These are phyloP conservation scores for Deroplatys truncata DNA, from an alignment of 2,888 invertebrate species.

Conservation along the genomic window DNA sequence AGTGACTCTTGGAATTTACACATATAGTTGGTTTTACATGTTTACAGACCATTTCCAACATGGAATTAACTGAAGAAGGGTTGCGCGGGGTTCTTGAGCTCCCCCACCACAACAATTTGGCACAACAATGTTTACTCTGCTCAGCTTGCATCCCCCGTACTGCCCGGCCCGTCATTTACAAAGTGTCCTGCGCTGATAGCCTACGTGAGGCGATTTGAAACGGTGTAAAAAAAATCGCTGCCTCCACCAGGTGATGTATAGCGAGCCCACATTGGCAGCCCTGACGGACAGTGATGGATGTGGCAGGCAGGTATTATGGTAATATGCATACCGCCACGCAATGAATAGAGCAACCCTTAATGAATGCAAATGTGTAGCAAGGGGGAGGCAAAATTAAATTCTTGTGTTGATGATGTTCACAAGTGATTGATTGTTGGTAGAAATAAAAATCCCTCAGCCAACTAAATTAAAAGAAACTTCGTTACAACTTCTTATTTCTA, in stretches of 20 bases:
- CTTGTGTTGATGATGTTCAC: background rate
- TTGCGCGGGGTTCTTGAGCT: background rate
- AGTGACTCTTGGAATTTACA: too few species aligned
- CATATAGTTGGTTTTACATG: too few species aligned
- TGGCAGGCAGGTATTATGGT: conserved; percentile 7
- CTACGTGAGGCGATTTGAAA: conserved; percentile 1
- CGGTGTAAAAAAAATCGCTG: background rate
- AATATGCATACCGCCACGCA: background rate
- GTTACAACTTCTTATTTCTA: background rate
- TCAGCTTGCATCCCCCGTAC: background rate
- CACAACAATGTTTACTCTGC: background rate
- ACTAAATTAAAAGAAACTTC: background rate
- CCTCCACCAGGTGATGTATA: conserved; percentile 4
- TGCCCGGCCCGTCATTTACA: background rate
- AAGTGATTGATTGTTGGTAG: background rate
- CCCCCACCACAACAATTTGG: background rate
- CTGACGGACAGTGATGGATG: conserved; percentile 15
- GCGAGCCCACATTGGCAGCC: background rate
- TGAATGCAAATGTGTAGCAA: background rate
- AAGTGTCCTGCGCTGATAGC: background rate
- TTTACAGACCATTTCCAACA: too few species aligned
- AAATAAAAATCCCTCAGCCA: background rate
- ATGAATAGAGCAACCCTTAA: background rate
- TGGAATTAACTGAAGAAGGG: too few species aligned
- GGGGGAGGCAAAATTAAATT: background rate